Conservation (phyloP, 2,797 vertebrate species). For the Gobionotothen gibberifrons region DNA sequence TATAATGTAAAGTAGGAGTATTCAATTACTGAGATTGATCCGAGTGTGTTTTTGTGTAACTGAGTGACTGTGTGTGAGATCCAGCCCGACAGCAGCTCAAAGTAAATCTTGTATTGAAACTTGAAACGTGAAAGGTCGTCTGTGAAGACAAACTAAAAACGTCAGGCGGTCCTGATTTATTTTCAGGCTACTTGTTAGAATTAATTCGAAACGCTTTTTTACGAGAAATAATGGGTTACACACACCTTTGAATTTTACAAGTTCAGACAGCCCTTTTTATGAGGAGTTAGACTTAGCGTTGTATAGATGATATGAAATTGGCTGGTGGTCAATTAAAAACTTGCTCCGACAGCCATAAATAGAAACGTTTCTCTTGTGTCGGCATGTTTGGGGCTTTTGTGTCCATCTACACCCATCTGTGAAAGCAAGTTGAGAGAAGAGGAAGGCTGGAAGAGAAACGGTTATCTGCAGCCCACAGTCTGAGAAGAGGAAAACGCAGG, state of each 20-base stretch:
- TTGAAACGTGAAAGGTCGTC: background rate
- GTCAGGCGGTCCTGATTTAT: constrained; percentile 43
- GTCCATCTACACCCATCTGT: constrained; percentile 52
- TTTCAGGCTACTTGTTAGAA: constrained; percentile 29
- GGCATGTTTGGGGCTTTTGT: constrained; percentile 27
- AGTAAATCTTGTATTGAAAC: constrained; percentile 32
- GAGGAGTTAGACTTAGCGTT: constrained; percentile 18
- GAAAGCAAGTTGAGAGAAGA: constrained; percentile 21
- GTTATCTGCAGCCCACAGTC: constrained; percentile 17
- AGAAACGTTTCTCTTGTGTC: constrained; percentile 33
- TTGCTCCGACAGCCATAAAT: constrained; percentile 36
- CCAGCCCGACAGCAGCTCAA: background rate
- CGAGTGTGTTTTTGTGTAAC: background rate
- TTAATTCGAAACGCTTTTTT: constrained; percentile 48
- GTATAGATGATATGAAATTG: constrained; percentile 43
- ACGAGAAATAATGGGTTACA: constrained; percentile 34
- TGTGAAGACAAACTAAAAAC: constrained; percentile 37
- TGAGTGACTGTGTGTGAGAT: constrained; percentile 9
- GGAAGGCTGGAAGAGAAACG: constrained; percentile 11
- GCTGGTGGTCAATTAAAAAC: constrained; percentile 47
- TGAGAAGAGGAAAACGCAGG: constrained; percentile 26
- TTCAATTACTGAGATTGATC: constrained; percentile 19
- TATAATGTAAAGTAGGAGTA: background rate
- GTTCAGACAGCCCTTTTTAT: constrained; percentile 37
- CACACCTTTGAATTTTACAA: constrained; percentile 45